Conservation (phyloP, 2,888 invertebrate species). For the Apodemia zela region DNA sequence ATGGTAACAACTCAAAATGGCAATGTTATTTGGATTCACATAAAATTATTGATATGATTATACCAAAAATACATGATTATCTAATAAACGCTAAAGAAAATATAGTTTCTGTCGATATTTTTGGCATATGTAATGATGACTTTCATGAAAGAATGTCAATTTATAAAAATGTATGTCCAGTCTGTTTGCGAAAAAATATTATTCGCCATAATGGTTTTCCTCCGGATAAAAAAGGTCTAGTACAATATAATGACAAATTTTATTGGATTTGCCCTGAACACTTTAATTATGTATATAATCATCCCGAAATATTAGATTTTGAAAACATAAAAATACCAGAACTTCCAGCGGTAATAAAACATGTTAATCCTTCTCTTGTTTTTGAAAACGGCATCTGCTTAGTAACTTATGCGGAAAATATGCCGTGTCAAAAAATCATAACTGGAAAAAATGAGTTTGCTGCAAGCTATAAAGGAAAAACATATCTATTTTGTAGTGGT, state of each 20-base stretch:
- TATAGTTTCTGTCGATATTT: conserved; percentile 68
- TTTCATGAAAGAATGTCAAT: conserved; percentile 70
- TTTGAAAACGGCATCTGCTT: conserved; percentile 81
- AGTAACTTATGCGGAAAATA: conserved; percentile 79
- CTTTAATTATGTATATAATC: conserved; percentile 58
- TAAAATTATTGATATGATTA: conserved; percentile 50
- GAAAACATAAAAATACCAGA: conserved; percentile 59
- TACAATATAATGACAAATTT: conserved; percentile 75
- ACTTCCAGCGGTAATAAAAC: conserved; percentile 68
- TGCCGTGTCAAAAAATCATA: conserved; percentile 64
- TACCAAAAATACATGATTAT: conserved; percentile 73
- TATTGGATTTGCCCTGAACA: conserved; percentile 83
- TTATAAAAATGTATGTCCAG: conserved; percentile 80
- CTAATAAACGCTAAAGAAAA: conserved; percentile 63
- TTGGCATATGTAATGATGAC: conserved; percentile 79
- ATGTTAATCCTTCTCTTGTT: conserved; percentile 54
- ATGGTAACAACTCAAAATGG: conserved; percentile 78
- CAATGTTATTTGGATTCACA: conserved; percentile 67
- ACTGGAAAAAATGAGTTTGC: conserved; percentile 68
- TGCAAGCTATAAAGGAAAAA: conserved; percentile 65
- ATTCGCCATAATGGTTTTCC: conserved; percentile 62
- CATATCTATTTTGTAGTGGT: conserved; percentile 79
- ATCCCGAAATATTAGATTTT: conserved; percentile 55
- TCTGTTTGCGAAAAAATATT: conserved; percentile 69
- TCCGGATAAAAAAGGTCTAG: conserved; percentile 75